phyloP scores from a whole-genome alignment of 2,888 invertebrate species.

The Zele albiditarsus region DNA sequence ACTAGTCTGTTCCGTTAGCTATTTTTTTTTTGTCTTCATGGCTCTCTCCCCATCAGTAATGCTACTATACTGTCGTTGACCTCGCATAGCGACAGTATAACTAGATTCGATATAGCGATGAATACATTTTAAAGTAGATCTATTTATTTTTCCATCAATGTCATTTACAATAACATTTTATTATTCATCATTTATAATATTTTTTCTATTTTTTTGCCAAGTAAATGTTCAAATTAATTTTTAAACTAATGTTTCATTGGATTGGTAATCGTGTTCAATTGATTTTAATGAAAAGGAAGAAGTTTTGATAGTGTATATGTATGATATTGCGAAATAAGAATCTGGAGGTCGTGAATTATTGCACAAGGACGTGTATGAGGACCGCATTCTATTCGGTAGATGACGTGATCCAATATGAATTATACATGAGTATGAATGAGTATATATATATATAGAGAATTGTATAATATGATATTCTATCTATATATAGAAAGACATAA shows the following conservation, averaged over 20 bases:
- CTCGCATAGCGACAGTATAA: conserved; percentile 49
- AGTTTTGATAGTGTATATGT: conserved; percentile 9
- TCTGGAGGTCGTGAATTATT: conserved; percentile 6
- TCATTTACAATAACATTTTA: too few species aligned
- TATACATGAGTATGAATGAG: background rate
- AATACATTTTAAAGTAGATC: too few species aligned
- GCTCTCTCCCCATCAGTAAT: conserved; percentile 14
- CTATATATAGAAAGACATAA: too few species aligned
- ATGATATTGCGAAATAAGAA: conserved; percentile 16
- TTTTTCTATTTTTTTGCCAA: too few species aligned
- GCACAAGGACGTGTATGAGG: conserved; percentile 19
- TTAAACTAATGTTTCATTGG: too few species aligned
- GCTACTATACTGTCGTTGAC: conserved; percentile 47
- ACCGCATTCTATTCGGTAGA: conserved; percentile 5
- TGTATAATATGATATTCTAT: background rate
- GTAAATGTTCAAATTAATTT: too few species aligned
- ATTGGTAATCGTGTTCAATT: conserved; percentile 5
- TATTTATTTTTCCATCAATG: too few species aligned
- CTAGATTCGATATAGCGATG: background rate
- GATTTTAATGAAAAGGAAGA: conserved; percentile 39
- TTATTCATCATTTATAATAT: too few species aligned
- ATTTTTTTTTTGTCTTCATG: conserved; percentile 32
- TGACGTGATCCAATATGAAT: background rate
- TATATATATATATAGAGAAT: background rate
- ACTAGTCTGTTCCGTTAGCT: background rate